Base-by-base conservation (phyloP, 2,113 vertebrate genomes). In the Bombycilla garrulus region DNA sequence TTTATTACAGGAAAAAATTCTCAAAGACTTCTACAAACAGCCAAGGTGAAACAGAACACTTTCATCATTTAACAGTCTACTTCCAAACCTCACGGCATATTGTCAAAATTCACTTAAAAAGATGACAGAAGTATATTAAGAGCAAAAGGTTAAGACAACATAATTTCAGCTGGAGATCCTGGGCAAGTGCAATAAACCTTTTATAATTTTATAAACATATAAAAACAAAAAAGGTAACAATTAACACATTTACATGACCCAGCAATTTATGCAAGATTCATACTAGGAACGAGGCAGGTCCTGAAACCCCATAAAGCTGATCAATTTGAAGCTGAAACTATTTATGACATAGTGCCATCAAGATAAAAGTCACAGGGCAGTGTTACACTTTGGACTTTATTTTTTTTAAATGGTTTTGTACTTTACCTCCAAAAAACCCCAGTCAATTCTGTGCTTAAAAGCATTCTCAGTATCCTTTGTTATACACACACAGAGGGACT, bases 301-400 rank as follows among this genome's bases (percentile, higher is more conserved):
- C 83, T 4, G 3, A 87, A 81, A 88, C 77, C 95, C 93, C 95
- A 96, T 97, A 97, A 97, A 97, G 81, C 56, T 73, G 86, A 98
- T 97, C 95, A 96, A 92, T 96, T 97, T 96, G 85, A 97, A 88
- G 86, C 51, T 88, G 86, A 95, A 97, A 96, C 92, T 97, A 95
- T 97, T 96, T 96, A 96, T 35, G 8, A 97, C 96, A 92, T 2
- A 88, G 45, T 86, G 81, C 74, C 90, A 96, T 96, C 93, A 87
- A 98, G 97, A 98, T 98, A 97, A 98, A 96, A 97, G 89, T 65
- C 76, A 76, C 89, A 81, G 26, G 93, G 69, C 54, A 61, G 73
- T 83, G 76, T 92, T 97, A 98, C 71, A 98, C 97, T 98, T 98
- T 97, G 97, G 95, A 97, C 97, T 94, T 85, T 61, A 18, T 81